phyloP scores from a whole-genome alignment of 2,888 invertebrate species.

The Dolichopus griseipennis region DNA sequence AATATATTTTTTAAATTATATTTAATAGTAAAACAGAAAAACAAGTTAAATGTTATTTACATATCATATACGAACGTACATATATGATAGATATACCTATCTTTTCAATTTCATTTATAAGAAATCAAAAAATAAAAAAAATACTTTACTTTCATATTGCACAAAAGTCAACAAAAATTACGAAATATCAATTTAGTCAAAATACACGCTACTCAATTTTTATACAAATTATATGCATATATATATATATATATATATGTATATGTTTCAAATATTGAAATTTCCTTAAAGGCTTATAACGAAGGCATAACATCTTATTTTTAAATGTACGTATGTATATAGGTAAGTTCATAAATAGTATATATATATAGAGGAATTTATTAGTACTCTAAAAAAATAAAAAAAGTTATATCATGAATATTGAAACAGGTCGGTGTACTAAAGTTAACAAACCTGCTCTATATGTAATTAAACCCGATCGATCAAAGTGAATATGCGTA shows the following conservation, averaged over 20 bases:
- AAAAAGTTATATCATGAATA: conserved; percentile 3
- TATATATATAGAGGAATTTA: neutral
- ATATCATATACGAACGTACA: no score
- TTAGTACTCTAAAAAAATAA: neutral
- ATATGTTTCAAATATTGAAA: neutral
- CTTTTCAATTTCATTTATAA: no score
- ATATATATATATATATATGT: no score
- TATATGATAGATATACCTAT: no score
- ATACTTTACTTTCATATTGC: neutral
- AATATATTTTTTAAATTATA: no score
- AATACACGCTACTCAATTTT: neutral
- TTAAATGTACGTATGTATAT: neutral
- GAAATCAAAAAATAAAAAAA: no score
- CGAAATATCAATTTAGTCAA: neutral
- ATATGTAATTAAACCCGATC: conserved; percentile 1
- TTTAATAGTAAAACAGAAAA: no score
- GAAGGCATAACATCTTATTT: neutral
- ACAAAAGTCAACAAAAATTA: neutral
- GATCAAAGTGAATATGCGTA: neutral
- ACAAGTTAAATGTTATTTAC: no score
- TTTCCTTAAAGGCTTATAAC: neutral
- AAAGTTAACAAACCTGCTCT: neutral
- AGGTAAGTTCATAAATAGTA: neutral
- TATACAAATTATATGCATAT: neutral
- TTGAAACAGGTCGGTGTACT: neutral